phyloP scores from a whole-genome alignment of 2,113 vertebrate genomes.

The Anhinga anhinga region DNA sequence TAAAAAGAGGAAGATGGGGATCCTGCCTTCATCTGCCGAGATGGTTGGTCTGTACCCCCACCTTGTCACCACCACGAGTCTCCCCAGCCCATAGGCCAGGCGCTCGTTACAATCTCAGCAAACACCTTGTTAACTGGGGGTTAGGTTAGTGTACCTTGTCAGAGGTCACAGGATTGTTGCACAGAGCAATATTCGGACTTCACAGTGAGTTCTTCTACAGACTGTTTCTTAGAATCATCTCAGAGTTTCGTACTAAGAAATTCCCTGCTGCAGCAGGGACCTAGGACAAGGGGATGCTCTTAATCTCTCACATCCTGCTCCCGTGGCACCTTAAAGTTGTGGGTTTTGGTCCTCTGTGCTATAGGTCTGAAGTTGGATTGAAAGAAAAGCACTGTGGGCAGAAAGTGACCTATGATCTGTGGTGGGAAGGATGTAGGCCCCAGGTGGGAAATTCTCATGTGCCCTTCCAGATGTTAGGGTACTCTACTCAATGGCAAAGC shows the following conservation, averaged over 20 bases:
- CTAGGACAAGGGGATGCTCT: not conserved
- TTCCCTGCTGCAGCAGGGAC: not conserved
- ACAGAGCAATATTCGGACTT: not conserved
- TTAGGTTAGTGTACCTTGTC: not conserved
- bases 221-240: not conserved
- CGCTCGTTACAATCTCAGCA: not conserved
- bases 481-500: not conserved
- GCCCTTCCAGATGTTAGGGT: not conserved
- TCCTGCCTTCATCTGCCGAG: not conserved
- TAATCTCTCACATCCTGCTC: rapidly evolving
- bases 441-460: not conserved
- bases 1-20: not conserved
- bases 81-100: not conserved
- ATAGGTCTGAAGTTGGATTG: not conserved
- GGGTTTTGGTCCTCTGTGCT: not conserved
- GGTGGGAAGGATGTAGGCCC: not conserved
- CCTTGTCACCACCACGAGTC: not conserved
- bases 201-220: not conserved
- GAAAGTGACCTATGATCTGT: not conserved
- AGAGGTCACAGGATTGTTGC: not conserved
- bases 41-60: not conserved
- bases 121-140: not conserved
- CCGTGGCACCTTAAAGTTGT: rapidly evolving
- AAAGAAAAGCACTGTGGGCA: not conserved
- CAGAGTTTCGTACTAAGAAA: not conserved